Evolutionary conservation across 2,797 vertebrate genomes (phyloP).

Genomic region (Sebastes diploproa): DNA sequence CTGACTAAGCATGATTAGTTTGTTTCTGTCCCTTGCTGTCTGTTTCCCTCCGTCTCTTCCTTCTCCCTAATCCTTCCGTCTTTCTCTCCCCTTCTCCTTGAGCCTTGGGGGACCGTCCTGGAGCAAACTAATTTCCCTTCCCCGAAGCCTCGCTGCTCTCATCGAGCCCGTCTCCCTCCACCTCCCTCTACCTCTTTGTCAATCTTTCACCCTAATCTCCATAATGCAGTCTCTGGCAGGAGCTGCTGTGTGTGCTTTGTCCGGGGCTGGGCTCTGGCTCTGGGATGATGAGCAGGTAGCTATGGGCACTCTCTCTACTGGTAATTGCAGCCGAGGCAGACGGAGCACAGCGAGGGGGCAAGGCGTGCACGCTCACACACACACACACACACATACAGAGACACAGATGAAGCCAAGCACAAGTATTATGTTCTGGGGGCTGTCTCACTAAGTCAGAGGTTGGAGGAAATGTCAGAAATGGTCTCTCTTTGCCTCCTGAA

Average conservation of each 20-base stretch:
- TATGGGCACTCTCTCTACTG: slow-evolving; percentile 24
- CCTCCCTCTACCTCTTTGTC: slow-evolving; percentile 56
- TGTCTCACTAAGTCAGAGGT: slow-evolving; percentile 14
- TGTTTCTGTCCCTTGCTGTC: background rate
- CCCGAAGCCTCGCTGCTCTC: slow-evolving; percentile 40
- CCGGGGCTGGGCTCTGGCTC: slow-evolving; percentile 37
- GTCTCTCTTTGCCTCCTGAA: background rate
- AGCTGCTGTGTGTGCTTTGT: slow-evolving; percentile 42
- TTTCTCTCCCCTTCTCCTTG: slow-evolving; percentile 22
- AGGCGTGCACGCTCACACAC: background rate
- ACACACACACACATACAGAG: background rate
- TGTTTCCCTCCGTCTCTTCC: background rate
- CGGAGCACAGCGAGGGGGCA: slow-evolving; percentile 36
- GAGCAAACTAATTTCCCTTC: slow-evolving; percentile 60
- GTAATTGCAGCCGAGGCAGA: slow-evolving; percentile 58
- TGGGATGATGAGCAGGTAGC: slow-evolving; percentile 63
- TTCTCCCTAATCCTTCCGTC: slow-evolving; percentile 24
- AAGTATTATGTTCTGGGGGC: background rate
- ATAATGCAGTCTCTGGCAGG: slow-evolving; percentile 70
- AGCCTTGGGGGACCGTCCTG: slow-evolving; percentile 39
- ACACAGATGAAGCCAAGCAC: background rate
- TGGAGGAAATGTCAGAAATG: slow-evolving; percentile 1
- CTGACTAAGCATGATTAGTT: slow-evolving; percentile 23
- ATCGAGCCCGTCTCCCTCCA: slow-evolving; percentile 22
- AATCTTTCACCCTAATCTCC: slow-evolving; percentile 68